phyloP scores from a whole-genome alignment of 2,888 invertebrate species.

The Argyresthia albistria region DNA sequence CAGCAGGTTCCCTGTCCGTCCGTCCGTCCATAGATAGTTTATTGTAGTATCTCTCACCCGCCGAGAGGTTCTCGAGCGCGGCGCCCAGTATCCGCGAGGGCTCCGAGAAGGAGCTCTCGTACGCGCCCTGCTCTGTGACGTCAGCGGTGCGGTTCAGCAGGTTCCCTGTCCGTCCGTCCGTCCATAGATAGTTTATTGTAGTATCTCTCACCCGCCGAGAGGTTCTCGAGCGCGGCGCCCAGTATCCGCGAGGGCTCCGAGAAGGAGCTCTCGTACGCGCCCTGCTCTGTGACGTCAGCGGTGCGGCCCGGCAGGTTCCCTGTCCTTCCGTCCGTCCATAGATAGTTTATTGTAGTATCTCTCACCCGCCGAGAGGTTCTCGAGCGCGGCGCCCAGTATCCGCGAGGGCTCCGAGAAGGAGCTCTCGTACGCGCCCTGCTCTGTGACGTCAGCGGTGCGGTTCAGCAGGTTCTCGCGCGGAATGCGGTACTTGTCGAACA shows the following conservation, averaged over 20 bases:
- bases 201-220: slow-evolving; percentile 85
- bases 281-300: slow-evolving; percentile 90
- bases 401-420: slow-evolving; percentile 91
- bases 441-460: slow-evolving; percentile 90
- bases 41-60: too few species aligned
- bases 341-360: too few species aligned
- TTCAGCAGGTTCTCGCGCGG: slow-evolving; percentile 89
- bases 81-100: slow-evolving; percentile 89
- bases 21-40: too few species aligned
- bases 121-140: slow-evolving; percentile 88
- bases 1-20: too few species aligned
- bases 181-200: too few species aligned
- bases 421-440: slow-evolving; percentile 89
- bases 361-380: slow-evolving; percentile 86
- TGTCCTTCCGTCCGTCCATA: too few species aligned
- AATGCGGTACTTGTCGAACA: slow-evolving; percentile 91
- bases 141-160: slow-evolving; percentile 91
- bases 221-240: slow-evolving; percentile 87
- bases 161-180: too few species aligned
- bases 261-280: slow-evolving; percentile 89
- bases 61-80: slow-evolving; percentile 88
- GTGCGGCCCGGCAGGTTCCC: slow-evolving; percentile 89
- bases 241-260: slow-evolving; percentile 89
- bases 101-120: slow-evolving; percentile 91
- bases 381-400: slow-evolving; percentile 87